Evolutionary conservation across 2,888 invertebrate species (phyloP).

Genomic region (Calephelis perditalis): DNA sequence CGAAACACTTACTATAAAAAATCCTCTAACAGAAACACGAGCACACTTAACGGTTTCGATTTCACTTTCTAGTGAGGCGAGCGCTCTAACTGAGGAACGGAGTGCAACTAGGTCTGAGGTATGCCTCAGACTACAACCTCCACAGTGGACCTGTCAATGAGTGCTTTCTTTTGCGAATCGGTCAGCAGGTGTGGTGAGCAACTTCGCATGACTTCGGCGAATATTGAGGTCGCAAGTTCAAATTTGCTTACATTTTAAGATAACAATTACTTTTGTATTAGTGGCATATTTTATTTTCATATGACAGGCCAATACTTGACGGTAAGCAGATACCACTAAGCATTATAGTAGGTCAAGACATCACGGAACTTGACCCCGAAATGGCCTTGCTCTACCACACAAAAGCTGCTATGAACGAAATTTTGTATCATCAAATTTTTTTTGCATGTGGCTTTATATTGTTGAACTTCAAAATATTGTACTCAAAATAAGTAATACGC

Average conservation of each 20-base stretch:
- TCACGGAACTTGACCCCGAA: too few species aligned
- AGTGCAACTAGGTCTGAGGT: slow-evolving; percentile 44
- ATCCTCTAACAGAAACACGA: slow-evolving; percentile 34
- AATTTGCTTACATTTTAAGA: slow-evolving; percentile 19
- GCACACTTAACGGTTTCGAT: slow-evolving; percentile 36
- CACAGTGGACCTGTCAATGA: slow-evolving; percentile 6
- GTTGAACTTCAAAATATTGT: too few species aligned
- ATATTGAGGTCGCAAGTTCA: slow-evolving; percentile 29
- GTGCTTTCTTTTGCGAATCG: slow-evolving; percentile 18
- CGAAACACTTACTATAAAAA: slow-evolving; percentile 33
- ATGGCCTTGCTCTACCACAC: too few species aligned
- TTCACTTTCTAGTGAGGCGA: slow-evolving; percentile 38
- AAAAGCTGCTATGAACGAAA: too few species aligned
- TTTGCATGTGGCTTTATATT: too few species aligned
- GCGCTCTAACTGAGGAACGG: slow-evolving; percentile 49
- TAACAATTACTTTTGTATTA: background rate
- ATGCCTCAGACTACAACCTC: background rate
- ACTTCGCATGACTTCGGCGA: slow-evolving; percentile 12
- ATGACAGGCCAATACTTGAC: too few species aligned
- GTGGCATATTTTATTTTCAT: background rate
- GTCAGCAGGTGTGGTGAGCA: slow-evolving; percentile 21
- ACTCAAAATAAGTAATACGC: too few species aligned
- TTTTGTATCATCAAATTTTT: too few species aligned
- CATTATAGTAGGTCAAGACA: too few species aligned
- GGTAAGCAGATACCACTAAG: too few species aligned